phyloP scores from a whole-genome alignment of 2,797 vertebrate genomes.

The Synanceia verrucosa region DNA sequence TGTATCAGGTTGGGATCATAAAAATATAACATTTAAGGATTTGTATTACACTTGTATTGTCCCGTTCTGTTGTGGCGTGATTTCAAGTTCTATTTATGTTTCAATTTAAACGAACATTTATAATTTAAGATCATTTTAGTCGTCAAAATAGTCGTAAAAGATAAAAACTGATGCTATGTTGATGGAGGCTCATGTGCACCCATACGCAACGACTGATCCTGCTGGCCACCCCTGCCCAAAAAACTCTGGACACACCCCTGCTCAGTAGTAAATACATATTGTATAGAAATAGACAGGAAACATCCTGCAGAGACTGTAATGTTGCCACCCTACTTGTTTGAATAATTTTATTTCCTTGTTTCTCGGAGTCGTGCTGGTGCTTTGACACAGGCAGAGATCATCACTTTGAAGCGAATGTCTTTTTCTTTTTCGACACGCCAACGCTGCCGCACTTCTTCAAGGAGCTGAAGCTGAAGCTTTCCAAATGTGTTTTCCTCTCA shows the following conservation, averaged over 20 bases:
- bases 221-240: no score
- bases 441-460: slow-evolving; percentile 39
- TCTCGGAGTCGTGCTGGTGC: slow-evolving; percentile 34
- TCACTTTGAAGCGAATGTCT: slow-evolving; percentile 48
- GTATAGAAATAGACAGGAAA: slow-evolving; percentile 4
- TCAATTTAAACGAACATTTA: no score
- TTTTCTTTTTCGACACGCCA: slow-evolving; percentile 37
- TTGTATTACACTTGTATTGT: no score
- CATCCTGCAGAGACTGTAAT: slow-evolving; percentile 1
- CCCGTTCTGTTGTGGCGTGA: no score
- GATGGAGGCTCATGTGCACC: no score
- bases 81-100: no score
- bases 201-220: no score
- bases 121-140: no score
- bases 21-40: no score
- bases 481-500: slow-evolving; percentile 30
- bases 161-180: no score
- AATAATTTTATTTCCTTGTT: slow-evolving; percentile 17
- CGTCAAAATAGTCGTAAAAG: no score
- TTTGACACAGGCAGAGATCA: slow-evolving; percentile 55
- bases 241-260: no score
- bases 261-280: slow-evolving; percentile 19
- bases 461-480: slow-evolving; percentile 47
- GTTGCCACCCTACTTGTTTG: slow-evolving; percentile 6
- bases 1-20: background rate